These are phyloP conservation scores for Gymnobelideus leadbeateri DNA, from an alignment of 2,113 vertebrate species.

Conservation along the genomic window DNA sequence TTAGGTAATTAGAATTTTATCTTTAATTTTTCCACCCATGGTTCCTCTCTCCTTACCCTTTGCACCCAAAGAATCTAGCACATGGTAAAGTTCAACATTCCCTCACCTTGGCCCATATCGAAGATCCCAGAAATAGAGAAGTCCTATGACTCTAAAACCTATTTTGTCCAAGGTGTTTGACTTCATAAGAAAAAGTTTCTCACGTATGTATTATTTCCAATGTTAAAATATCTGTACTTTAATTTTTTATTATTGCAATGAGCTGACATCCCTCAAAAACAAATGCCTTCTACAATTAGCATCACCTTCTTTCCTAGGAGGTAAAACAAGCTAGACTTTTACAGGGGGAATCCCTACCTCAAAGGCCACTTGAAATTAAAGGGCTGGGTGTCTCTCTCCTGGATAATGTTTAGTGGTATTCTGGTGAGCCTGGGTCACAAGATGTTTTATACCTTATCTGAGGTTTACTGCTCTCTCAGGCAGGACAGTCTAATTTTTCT, in stretches of 20 bases:
- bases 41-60: neutral
- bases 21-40: neutral
- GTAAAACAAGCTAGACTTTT: neutral
- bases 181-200: neutral
- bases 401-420: neutral
- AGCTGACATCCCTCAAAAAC: slow-evolving; percentile 2
- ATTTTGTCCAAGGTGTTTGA: neutral
- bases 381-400: slow-evolving; percentile 15
- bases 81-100: neutral
- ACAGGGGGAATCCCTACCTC: slow-evolving; percentile 45
- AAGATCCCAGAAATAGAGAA: neutral
- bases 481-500: neutral
- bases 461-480: neutral
- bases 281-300: neutral
- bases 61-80: slow-evolving; percentile 33
- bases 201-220: neutral
- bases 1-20: slow-evolving; percentile 35
- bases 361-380: slow-evolving; percentile 18
- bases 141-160: neutral
- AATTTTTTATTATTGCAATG: neutral
- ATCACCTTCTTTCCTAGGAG: slow-evolving; percentile 42
- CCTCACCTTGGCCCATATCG: neutral
- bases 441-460: neutral
- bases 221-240: neutral
- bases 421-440: neutral